These are phyloP conservation scores for Corydoras sp. DNA, from an alignment of 2,113 vertebrate species.

Conservation along the genomic window DNA sequence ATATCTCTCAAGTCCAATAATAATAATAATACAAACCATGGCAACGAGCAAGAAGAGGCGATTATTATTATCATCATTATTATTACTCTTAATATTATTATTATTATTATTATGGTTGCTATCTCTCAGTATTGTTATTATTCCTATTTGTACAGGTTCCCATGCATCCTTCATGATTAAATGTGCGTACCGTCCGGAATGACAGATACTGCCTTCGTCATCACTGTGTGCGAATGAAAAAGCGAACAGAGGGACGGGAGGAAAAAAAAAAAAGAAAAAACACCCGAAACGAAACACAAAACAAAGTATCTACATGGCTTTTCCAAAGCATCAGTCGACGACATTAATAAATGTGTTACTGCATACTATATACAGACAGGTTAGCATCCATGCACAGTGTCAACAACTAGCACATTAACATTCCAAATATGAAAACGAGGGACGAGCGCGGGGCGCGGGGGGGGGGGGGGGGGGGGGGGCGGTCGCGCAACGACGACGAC, in stretches of 20 bases:
- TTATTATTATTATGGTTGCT: neutral
- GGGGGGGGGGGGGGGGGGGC: constrained; percentile 16
- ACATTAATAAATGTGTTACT: constrained; percentile 63
- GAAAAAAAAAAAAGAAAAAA: constrained; percentile 23
- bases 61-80: constrained; percentile 22
- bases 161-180: constrained; percentile 59
- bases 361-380: constrained; percentile 73
- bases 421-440: constrained; percentile 66
- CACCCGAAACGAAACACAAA: constrained; percentile 17
- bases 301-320: constrained; percentile 64
- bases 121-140: neutral
- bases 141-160: constrained; percentile 56
- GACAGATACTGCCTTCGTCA: constrained; percentile 73
- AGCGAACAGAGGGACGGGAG: constrained; percentile 44
- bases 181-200: constrained; percentile 59
- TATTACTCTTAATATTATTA: neutral
- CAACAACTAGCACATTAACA: constrained; percentile 75
- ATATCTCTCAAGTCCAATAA: constrained; percentile 60
- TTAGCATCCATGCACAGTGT: constrained; percentile 76
- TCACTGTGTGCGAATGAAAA: constrained; percentile 52
- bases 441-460: constrained; percentile 49
- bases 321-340: constrained; percentile 50
- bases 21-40: constrained; percentile 65
- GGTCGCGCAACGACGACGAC: neutral
- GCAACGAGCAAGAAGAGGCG: constrained; percentile 61